Conservation (phyloP, 2,113 vertebrate species). For the Burhinus oedicnemus region DNA sequence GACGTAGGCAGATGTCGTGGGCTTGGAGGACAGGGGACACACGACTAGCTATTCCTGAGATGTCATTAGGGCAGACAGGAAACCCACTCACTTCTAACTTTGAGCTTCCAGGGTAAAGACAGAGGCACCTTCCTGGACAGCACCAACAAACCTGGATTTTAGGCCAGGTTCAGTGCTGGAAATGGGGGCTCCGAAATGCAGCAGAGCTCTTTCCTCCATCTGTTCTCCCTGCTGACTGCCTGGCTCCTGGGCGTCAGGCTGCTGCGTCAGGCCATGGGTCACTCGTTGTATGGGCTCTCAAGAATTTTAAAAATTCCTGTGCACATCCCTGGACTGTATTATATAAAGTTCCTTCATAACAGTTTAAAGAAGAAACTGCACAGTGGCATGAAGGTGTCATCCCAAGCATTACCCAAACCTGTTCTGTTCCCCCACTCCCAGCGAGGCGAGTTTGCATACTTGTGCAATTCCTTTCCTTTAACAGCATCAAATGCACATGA, state of each 20-base stretch:
- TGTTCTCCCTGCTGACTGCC: neutral
- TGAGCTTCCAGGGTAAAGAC: neutral
- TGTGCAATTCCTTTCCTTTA: neutral
- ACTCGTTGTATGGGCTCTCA: accelerated
- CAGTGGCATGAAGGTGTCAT: neutral
- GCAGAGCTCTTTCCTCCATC: neutral
- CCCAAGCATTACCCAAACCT: neutral
- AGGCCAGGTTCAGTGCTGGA: neutral
- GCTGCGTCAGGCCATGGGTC: neutral
- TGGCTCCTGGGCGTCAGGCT: neutral
- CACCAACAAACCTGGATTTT: neutral
- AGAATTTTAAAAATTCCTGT: neutral
- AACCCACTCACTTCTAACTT: neutral
- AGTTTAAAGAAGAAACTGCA: neutral
- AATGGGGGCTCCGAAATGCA: neutral
- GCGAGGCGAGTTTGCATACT: neutral
- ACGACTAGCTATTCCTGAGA: neutral
- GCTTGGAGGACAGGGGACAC: neutral
- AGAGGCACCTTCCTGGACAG: neutral
- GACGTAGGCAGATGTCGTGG: neutral
- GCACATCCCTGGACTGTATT: neutral
- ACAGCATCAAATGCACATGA: neutral
- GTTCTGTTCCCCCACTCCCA: neutral
- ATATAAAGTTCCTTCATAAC: neutral
- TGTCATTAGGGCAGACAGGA: neutral